These are phyloP conservation scores for Saccostrea cuccullata DNA, from an alignment of 1,140 invertebrate genomes.

Conservation along the genomic window DNA sequence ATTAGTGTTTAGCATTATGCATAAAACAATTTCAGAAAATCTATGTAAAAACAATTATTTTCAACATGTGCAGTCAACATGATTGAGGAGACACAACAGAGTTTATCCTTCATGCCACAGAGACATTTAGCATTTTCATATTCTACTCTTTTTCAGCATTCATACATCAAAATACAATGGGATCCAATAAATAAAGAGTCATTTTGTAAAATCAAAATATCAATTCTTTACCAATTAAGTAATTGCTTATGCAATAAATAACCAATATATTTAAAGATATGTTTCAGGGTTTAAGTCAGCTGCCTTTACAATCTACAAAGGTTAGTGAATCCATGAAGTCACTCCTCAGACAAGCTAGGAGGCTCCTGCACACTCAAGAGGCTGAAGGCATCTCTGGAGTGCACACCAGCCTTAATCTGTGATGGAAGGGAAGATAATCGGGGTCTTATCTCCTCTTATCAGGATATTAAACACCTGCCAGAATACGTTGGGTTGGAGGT, in stretches of 20 bases:
- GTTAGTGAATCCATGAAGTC: background rate
- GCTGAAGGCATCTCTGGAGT: background rate
- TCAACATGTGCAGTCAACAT: background rate
- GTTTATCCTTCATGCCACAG: background rate
- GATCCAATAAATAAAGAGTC: too few relatives aligned
- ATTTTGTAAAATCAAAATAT: too few relatives aligned
- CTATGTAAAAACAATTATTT: background rate
- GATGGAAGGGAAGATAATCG: conserved; percentile 33
- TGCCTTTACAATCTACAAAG: conserved; percentile 7
- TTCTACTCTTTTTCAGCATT: too few relatives aligned
- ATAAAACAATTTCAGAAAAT: background rate
- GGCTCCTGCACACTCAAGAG: conserved; percentile 16
- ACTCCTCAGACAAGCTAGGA: conserved; percentile 1
- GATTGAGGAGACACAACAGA: background rate
- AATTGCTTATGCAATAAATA: too few relatives aligned
- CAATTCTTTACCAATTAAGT: too few relatives aligned
- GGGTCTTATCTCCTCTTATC: conserved; percentile 21
- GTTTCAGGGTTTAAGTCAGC: background rate
- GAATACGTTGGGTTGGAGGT: conserved; percentile 13
- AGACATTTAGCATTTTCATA: background rate
- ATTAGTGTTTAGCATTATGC: too few relatives aligned
- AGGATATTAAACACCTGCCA: conserved; percentile 37
- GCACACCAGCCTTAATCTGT: conserved; percentile 26
- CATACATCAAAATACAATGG: too few relatives aligned
- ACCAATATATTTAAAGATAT: too few relatives aligned